Evolutionary conservation across 2,888 invertebrate genomes (phyloP).

Genomic region (Digitonthophagus gazella): DNA sequence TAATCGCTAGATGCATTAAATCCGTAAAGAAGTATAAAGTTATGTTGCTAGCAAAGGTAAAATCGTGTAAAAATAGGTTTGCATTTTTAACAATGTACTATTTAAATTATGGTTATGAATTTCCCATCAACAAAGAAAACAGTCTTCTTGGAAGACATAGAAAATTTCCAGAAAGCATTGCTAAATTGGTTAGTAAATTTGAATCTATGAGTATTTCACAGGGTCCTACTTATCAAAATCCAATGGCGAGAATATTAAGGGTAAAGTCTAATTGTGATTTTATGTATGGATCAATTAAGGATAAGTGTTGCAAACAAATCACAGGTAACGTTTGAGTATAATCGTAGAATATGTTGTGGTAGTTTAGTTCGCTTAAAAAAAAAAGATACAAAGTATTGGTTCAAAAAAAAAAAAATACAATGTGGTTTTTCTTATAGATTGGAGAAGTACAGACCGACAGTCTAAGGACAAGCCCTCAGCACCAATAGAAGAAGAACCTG

Average conservation of each 20-base stretch:
- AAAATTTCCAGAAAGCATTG: conserved; percentile 26
- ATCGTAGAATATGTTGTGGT: conserved; percentile 5
- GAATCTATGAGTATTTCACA: conserved; percentile 19
- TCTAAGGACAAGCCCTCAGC: conserved; percentile 34
- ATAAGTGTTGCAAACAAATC: background rate
- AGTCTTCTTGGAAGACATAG: background rate
- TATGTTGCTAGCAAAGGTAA: conserved; percentile 17
- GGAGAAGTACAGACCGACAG: conserved; percentile 45
- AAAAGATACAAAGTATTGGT: background rate
- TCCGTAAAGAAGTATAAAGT: conserved; percentile 1
- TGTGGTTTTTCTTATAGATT: conserved; percentile 43
- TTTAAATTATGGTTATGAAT: conserved; percentile 5
- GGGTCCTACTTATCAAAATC: background rate
- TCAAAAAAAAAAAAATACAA: background rate
- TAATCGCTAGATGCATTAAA: conserved; percentile 9
- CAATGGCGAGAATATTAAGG: background rate
- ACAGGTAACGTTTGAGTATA: background rate
- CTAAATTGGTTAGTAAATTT: conserved; percentile 23
- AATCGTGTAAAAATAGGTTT: conserved; percentile 5
- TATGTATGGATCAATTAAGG: conserved; percentile 1
- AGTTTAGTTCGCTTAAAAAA: background rate
- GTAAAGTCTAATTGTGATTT: background rate
- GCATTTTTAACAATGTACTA: conserved; percentile 2
- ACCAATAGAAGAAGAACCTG: conserved; percentile 37
- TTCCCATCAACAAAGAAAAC: background rate